Conservation (phyloP, 2,113 vertebrate genomes). For the Polypterus bichir region DNA sequence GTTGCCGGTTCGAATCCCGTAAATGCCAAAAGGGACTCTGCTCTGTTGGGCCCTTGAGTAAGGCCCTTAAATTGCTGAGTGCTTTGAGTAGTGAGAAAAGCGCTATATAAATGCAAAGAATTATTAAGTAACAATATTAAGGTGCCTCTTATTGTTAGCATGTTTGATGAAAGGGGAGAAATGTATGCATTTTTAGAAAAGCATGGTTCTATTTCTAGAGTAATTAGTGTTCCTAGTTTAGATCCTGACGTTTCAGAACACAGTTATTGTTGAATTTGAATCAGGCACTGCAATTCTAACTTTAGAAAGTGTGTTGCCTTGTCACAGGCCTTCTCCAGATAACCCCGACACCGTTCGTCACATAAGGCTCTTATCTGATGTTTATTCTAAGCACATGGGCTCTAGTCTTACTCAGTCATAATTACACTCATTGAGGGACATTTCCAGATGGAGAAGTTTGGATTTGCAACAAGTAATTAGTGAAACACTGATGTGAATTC, state of each 20-base stretch:
- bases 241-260: conserved; percentile 8
- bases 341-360: not conserved
- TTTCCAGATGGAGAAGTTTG: conserved; percentile 8
- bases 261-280: conserved; percentile 14
- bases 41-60: no score
- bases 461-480: conserved; percentile 5
- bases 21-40: no score
- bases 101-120: no score
- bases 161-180: conserved; percentile 8
- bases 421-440: not conserved
- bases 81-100: no score
- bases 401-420: conserved; percentile 5
- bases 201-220: conserved; percentile 11
- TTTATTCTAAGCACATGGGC: not conserved
- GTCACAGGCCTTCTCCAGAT: not conserved
- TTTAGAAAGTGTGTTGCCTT: conserved; percentile 1
- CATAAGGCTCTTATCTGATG: conserved; percentile 3
- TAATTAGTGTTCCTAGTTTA: conserved; percentile 3
- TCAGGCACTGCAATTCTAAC: conserved; percentile 7
- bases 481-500: conserved; percentile 1
- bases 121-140: conserved; percentile 8
- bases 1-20: no score
- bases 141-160: conserved; percentile 10
- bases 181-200: conserved; percentile 10
- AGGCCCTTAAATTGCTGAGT: no score